Percentiles rank a stretch among this genome's conserved stretches.
phyloP scores from a whole-genome alignment of 1,140 invertebrate genomes.

The Trichonephila clavata region DNA sequence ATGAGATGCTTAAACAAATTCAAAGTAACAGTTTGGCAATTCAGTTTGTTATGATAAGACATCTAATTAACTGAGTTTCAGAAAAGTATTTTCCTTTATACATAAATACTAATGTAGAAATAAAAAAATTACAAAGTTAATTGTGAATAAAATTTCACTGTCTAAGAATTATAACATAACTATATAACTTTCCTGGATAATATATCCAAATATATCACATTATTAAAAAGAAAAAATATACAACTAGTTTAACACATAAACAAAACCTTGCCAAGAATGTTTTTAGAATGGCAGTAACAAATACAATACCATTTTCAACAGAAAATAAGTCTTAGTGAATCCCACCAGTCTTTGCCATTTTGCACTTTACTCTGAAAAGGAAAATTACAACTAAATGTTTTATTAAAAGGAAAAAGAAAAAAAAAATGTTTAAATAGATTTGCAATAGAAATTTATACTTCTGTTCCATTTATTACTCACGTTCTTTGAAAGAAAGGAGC shows the following conservation, averaged over 20 bases:
- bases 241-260: slow-evolving; percentile 30
- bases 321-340: slow-evolving; percentile 72
- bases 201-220: slow-evolving; percentile 48
- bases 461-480: not conserved
- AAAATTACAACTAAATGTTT: slow-evolving; percentile 68
- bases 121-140: not conserved
- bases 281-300: slow-evolving; percentile 56
- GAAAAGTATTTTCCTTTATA: too few relatives aligned
- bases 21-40: too few relatives aligned
- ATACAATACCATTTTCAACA: slow-evolving; percentile 72
- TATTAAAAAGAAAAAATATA: slow-evolving; percentile 17
- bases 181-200: not conserved
- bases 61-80: too few relatives aligned
- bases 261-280: slow-evolving; percentile 45
- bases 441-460: not conserved
- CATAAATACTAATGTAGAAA: not conserved
- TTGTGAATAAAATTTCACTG: not conserved
- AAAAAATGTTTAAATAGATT: slow-evolving; percentile 35
- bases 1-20: too few relatives aligned
- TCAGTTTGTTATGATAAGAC: too few relatives aligned
- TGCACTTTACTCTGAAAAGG: slow-evolving; percentile 65
- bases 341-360: slow-evolving; percentile 70
- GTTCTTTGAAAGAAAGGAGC: too few relatives aligned
- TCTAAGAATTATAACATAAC: not conserved
- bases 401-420: not conserved